Base-by-base conservation (phyloP, 2,113 vertebrate genomes). In the Eptatretus burgeri region DNA sequence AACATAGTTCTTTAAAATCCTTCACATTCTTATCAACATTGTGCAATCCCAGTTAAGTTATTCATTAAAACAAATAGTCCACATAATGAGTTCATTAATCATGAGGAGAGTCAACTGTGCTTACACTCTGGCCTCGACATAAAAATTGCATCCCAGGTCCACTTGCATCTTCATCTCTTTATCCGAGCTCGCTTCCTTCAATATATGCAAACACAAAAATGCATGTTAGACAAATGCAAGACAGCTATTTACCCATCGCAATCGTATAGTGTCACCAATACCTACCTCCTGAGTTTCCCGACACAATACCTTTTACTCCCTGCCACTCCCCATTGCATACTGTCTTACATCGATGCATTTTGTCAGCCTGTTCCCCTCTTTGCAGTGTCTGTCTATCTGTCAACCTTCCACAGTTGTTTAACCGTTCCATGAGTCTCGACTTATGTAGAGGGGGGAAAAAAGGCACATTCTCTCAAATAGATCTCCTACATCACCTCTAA, bases 131-230 rank as follows among this genome's bases (percentile, higher is more conserved):
- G 82, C 80, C 67, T 81, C 80, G 64, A 87, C 77, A 12, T 77
- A 87, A 74, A 89, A 84, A 74, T 81, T 81, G 71, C 80, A 85
- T 66, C 83, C 84, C 62, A 86, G 75, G 68, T 87, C 83, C 4
- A 87, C 79, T 12, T 87, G 78, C 7, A 79, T 79, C 70, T 78
- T 80, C 67, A 89, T 72, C 51, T 73, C 74, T 50, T 74, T 72
- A 41, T 70, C 72, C 19, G 56, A 20, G 56, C 56, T 17, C 56
- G n/a, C 56, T 60, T n/a, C 19, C 56, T 60, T 19, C 56, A 17
- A 20, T 20, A 60, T 7, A 60, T 20, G n/a, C n/a, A 60, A n/a
- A n/a, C 11, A 60, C 20, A 20, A 20, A n/a, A 60, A n/a, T 17
- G n/a, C 56, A 60, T 10, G 1, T 17, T 10, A 60, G n/a, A 60